Base-by-base conservation (phyloP, 2,888 invertebrate species). In the Nomada goodeniana region DNA sequence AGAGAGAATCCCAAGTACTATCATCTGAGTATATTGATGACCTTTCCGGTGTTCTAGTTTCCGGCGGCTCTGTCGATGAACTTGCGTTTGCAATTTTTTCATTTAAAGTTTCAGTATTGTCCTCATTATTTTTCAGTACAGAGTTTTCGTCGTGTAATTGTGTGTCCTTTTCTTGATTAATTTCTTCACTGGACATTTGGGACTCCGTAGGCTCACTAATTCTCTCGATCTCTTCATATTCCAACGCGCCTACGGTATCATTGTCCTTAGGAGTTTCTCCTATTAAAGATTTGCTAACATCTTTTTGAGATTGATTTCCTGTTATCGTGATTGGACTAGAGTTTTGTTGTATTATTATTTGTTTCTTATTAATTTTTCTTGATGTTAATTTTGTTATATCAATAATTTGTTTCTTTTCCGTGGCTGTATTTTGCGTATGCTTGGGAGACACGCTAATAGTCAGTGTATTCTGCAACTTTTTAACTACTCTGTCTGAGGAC, bases 21-120 rank as follows among this genome's bases (percentile, higher is more conserved):
- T 93, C 93, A 47, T 93, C 93, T 0, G 93, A 92, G 64, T 93
- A 93, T 64, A 93, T 92, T 2, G 89, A 63, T 5, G 78, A 47
- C 42, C 77, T 80, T 4, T 86, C 81, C 0, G 68, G 50, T 11
- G 76, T 76, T 52, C 59, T 73, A 9, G 23, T 68, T 9, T 72
- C 68, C 1, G 11, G n/a, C n/a, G 20, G 5, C 52, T 69, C 79
- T n/a, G 11, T 4, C 4, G 2, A 2, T 13, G 55, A 55, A 44
- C 42, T 59, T 18, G 11, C 23, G 4, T 26, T 23, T 0, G 47
- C 59, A 59, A 52, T 68, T 29, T 47, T 64, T 2, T 55, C 26
- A 5, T 59, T 63, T 4, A 29, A 57, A 11, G 15, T 61, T 42
- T 67, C 52, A 26, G 13, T 26, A n/a, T 26, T 65, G 5, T 53